Evolutionary conservation across 2,888 invertebrate genomes (phyloP).

Genomic region (Leptinotarsa peninsularis): DNA sequence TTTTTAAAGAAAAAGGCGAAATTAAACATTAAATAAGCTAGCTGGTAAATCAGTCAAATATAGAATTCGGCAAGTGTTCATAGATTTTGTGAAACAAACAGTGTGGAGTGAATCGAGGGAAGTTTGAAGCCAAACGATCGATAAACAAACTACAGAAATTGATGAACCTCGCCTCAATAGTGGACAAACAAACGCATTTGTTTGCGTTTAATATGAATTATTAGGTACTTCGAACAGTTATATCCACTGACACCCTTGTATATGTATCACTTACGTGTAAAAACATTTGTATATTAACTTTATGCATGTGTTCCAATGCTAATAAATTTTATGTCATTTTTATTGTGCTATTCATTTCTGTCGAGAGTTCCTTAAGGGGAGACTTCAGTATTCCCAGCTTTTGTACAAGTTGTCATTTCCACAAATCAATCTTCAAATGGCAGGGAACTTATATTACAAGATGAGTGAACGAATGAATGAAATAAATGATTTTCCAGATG

Average conservation of each 20-base stretch:
- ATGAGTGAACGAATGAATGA: neutral
- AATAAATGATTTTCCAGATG: neutral
- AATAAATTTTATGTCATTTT: neutral
- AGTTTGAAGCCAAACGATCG: conserved; percentile 32
- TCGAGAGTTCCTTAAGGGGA: neutral
- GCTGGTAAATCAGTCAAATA: neutral
- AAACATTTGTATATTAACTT: neutral
- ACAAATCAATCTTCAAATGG: neutral
- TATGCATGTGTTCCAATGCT: neutral
- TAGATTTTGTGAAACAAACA: neutral
- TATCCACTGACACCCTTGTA: neutral
- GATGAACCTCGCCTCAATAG: conserved; percentile 38
- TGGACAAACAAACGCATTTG: conserved; percentile 36
- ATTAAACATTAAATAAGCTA: neutral
- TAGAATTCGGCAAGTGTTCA: neutral
- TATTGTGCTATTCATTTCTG: neutral
- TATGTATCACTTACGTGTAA: conserved; percentile 1
- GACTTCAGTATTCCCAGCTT: neutral
- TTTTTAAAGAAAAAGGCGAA: neutral
- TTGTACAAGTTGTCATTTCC: neutral
- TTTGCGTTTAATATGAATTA: conserved; percentile 19
- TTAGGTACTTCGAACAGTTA: conserved; percentile 2
- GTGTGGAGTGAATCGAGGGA: conserved; percentile 1
- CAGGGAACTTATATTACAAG: neutral
- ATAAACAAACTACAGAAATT: conserved; percentile 49